Conservation (phyloP, 2,113 vertebrate species). For the Myotis lucifugus region DNA sequence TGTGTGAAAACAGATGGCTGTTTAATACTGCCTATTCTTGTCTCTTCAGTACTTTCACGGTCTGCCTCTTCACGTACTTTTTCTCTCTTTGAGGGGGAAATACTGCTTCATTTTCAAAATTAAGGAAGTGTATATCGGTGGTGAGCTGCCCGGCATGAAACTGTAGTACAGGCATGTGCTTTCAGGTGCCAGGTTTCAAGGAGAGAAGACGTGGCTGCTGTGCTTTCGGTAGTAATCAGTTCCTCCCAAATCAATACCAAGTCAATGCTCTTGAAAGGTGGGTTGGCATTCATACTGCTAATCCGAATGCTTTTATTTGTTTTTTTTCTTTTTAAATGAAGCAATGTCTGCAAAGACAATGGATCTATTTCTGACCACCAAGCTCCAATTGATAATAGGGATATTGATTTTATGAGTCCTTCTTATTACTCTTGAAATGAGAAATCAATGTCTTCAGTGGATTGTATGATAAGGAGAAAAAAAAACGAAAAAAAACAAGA, state of each 20-base stretch:
- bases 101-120: not conserved
- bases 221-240: not conserved
- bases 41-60: not conserved
- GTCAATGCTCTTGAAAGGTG: not conserved
- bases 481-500: not conserved
- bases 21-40: not conserved
- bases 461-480: constrained; percentile 28
- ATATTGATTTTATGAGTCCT: constrained; percentile 51
- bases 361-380: not conserved
- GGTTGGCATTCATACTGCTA: not conserved
- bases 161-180: accelerated
- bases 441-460: constrained; percentile 20
- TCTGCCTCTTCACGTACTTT: not conserved
- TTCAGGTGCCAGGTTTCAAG: not conserved
- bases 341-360: not conserved
- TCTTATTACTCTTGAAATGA: constrained; percentile 33
- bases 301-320: not conserved
- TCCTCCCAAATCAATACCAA: constrained; percentile 1
- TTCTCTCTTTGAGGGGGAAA: not conserved
- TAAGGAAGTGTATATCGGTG: not conserved
- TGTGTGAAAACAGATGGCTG: not conserved
- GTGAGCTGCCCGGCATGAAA: not conserved
- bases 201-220: not conserved
- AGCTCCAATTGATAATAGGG: constrained; percentile 18
- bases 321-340: constrained; percentile 47